Evolutionary conservation across 2,797 vertebrate species (phyloP).

Genomic region (Orestias chungarensis): DNA sequence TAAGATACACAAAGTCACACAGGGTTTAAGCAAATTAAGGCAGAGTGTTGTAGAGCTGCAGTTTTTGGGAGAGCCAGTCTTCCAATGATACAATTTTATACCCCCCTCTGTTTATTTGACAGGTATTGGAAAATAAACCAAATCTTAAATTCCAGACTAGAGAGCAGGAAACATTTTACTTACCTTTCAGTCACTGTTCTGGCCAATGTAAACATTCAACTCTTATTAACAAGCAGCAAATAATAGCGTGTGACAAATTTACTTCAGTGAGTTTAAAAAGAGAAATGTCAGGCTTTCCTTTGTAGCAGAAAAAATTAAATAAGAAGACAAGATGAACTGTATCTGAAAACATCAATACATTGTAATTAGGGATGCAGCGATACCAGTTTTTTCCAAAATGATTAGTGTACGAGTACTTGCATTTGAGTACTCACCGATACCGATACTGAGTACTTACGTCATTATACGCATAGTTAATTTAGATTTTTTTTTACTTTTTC

Average conservation of each 20-base stretch:
- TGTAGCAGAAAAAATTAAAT: background rate
- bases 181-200: constrained; percentile 39
- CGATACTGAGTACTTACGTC: too few relatives aligned
- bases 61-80: constrained; percentile 23
- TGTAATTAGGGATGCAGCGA: too few relatives aligned
- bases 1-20: background rate
- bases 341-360: constrained; percentile 7
- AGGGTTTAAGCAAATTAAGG: constrained; percentile 23
- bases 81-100: constrained; percentile 14
- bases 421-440: too few relatives aligned
- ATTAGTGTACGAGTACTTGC: too few relatives aligned
- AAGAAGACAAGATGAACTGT: background rate
- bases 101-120: constrained; percentile 19
- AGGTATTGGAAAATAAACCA: constrained; percentile 48
- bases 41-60: constrained; percentile 18
- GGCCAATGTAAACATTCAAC: constrained; percentile 30
- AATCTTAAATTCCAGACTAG: constrained; percentile 26
- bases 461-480: too few relatives aligned
- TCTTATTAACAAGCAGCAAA: constrained; percentile 22
- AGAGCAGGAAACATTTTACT: constrained; percentile 52
- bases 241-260: constrained; percentile 16
- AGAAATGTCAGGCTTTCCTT: constrained; percentile 12
- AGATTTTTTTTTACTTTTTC: too few relatives aligned
- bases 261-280: constrained; percentile 11
- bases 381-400: too few relatives aligned